Conservation (phyloP, 2,113 vertebrate species). For the Neofelis nebulosa region DNA sequence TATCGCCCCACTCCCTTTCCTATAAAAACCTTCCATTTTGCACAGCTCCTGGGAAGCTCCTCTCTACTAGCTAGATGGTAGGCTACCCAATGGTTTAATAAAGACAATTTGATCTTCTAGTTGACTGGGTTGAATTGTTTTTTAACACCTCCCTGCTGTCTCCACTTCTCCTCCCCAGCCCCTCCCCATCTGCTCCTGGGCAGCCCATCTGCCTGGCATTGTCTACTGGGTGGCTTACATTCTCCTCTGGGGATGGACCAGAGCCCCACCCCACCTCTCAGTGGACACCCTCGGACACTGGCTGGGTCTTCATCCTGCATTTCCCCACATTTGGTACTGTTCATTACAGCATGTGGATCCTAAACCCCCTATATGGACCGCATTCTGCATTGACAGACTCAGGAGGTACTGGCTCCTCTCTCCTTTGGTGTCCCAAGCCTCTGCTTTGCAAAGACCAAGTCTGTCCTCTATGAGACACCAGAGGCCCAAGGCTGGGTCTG, state of each 20-base stretch:
- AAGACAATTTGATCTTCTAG: not conserved
- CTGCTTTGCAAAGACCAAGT: not conserved
- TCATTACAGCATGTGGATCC: accelerated
- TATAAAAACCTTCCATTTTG: not conserved
- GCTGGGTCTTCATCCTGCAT: not conserved
- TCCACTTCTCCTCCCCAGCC: no score
- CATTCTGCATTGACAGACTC: not conserved
- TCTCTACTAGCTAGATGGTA: not conserved
- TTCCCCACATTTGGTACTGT: accelerated
- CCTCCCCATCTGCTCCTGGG: no score
- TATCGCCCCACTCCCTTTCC: not conserved
- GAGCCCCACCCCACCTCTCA: no score
- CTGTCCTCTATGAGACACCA: not conserved
- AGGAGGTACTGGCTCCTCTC: not conserved
- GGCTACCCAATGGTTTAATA: not conserved
- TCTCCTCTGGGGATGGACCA: not conserved
- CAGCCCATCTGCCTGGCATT: not conserved
- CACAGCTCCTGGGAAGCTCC: not conserved
- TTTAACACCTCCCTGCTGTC: not conserved
- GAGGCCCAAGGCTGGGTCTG: not conserved
- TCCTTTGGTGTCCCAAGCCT: not conserved
- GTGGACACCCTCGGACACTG: not conserved
- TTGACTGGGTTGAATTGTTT: not conserved
- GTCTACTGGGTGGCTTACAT: not conserved
- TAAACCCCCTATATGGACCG: accelerated